Percentiles rank a stretch among this genome's conserved stretches.
These are phyloP conservation scores for Drosophila parvula DNA, from an alignment of 1,140 invertebrate species.

Conservation along the genomic window DNA sequence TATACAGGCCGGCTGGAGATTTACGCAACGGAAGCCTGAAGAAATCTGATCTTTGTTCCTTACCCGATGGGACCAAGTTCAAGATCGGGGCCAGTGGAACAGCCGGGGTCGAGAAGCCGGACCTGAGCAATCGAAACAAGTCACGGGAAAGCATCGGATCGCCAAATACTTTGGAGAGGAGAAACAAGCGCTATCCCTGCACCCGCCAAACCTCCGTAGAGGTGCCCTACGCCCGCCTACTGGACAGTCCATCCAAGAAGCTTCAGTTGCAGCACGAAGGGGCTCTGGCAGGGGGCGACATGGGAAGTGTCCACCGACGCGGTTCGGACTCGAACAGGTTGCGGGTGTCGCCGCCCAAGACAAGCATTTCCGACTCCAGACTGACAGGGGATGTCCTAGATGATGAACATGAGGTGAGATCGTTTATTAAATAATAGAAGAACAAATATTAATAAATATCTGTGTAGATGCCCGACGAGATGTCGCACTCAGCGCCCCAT, in stretches of 20 bases:
- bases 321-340: slow-evolving; percentile 90
- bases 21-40: slow-evolving; percentile 77
- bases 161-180: slow-evolving; percentile 76
- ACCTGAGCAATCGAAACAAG: slow-evolving; percentile 65
- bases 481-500: slow-evolving; percentile 85
- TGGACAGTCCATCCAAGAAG: slow-evolving; percentile 87
- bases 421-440: background rate
- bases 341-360: slow-evolving; percentile 84
- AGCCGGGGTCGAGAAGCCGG: slow-evolving; percentile 63
- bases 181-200: slow-evolving; percentile 77
- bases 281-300: slow-evolving; percentile 79
- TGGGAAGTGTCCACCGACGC: slow-evolving; percentile 41
- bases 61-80: slow-evolving; percentile 70
- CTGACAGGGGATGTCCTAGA: slow-evolving; percentile 87
- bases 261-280: slow-evolving; percentile 71
- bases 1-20: slow-evolving; percentile 69
- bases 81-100: slow-evolving; percentile 66
- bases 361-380: slow-evolving; percentile 93
- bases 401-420: slow-evolving; percentile 71
- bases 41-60: slow-evolving; percentile 66
- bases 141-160: slow-evolving; percentile 80
- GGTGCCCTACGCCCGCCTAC: slow-evolving; percentile 91
- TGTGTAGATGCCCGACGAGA: slow-evolving; percentile 79
- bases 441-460: background rate
- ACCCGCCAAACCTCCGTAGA: slow-evolving; percentile 85